Evolutionary conservation across 2,888 invertebrate species (phyloP), one percentile per base, ranked within the genome.

Genomic region (Drosophila multiciliata): DNA sequence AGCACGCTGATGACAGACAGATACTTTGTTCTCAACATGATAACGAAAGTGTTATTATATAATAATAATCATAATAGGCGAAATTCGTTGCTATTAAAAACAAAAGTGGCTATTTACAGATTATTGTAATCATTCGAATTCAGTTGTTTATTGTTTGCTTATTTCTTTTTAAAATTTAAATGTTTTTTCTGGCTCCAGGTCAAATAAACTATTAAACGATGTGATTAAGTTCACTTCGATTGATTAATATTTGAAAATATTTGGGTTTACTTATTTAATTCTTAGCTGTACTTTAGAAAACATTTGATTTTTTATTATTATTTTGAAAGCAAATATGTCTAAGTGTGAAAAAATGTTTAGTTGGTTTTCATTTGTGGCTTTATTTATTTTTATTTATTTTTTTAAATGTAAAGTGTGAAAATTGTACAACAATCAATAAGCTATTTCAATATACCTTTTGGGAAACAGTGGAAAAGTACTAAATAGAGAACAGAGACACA

Each of bases 41-140:
- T 26, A 38, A 15, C n/a, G 55, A 38, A 55, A 55, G 54, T 54
- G 36, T 36, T 1, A 35, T 55, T 38, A 38, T 9, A 29, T 38
- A 26, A 55, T 38, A 4, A 20, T 6, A 17, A 7, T 53, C 15
- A 20, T 35, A 15, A 32, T 53, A 26, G 29, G 29, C 36, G 36
- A 26, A 38, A 55, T 2, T 23, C 33, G 33, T 20, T 33, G 26
- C 26, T 3, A 26, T 17, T 11, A 23, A 11, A 23, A 54, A 11
- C 17, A 36, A 54, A 54, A 36, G 35, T 53, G 35, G 3, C 32
- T 32, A 20, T 33, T n/a, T 15, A 4, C 8, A 45, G 20, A 45
- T 23, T 2, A 2, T 1, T 8, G 20, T 20, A 15, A 45, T 15
- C 23, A 15, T 23, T 12, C 20, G 8, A 45, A 20, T 20, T 45